Evolutionary conservation across 2,888 invertebrate species (phyloP), one percentile per base, ranked within the genome.

Genomic region (Aproaerema taeniolella): DNA sequence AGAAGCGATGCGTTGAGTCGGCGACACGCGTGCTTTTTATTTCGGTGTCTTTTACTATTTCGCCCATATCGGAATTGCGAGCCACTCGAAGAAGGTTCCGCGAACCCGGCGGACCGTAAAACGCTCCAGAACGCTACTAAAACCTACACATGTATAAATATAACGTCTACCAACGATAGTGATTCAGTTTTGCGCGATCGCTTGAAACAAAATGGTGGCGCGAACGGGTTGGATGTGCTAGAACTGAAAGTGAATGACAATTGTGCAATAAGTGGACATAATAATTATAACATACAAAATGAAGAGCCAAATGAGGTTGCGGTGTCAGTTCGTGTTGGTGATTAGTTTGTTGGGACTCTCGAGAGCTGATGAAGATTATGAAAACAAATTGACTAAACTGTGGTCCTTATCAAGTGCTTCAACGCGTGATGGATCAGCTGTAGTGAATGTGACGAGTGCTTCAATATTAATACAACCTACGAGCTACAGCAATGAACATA

Each of bases 111-210:
- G 72, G 66, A 81, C 71, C 85, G 81, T 78, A 71, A 76, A n/a
- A 74, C 46, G 52, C 58, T 57, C 78, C 58, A 81, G 82, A 80
- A 81, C 79, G 83, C 77, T 76, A 81, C 58, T 76, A 68, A 74
- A 60, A 74, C 62, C 55, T 53, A 76, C 78, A 77, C 79, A 71
- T 81, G 81, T 86, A 86, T 85, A 86, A 78, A 86, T 85, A 83
- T 78, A 80, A 70, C 78, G 73, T 57, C 65, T 55, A 46, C 46
- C 62, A 68, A 67, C 75, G 60, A 75, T 55, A 66, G 73, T 71
- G 75, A 80, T 75, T 83, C 86, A 86, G 86, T 86, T 79, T 75
- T 73, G 62, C 81, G 77, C 81, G 79, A 78, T 69, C 79, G 74
- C 76, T 83, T 73, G 82, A 58, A 59, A 75, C 76, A 82, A 79